Conservation (phyloP, 2,113 vertebrate genomes). For the Pterocles burchelli region DNA sequence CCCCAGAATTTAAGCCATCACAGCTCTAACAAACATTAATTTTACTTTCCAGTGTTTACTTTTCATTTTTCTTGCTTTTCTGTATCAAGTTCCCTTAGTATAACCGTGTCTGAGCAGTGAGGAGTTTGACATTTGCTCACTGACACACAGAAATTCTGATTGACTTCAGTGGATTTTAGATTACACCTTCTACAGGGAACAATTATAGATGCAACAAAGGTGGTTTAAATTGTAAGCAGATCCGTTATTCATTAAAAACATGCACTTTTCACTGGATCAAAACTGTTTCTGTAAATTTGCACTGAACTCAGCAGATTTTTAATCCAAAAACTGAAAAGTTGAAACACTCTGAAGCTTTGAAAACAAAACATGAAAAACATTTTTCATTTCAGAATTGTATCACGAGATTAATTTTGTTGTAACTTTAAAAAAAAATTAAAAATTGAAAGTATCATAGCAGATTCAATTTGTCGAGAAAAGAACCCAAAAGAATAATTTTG, state of each 20-base stretch:
- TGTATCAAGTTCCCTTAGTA: neutral
- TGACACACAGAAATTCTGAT: neutral
- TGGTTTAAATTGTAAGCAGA: neutral
- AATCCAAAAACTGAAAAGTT: neutral
- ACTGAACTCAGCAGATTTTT: neutral
- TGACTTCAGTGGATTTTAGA: neutral
- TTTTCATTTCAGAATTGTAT: neutral
- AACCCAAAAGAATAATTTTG: neutral
- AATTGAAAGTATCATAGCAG: neutral
- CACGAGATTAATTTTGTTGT: neutral
- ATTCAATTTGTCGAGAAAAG: neutral
- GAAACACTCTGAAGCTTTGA: neutral
- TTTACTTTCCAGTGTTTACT: constrained; percentile 6
- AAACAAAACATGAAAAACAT: neutral
- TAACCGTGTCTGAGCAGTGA: neutral
- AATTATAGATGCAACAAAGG: neutral
- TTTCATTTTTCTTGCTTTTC: constrained; percentile 17
- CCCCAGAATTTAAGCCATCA: neutral
- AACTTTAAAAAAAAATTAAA: neutral
- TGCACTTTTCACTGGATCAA: neutral
- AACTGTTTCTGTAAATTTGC: neutral
- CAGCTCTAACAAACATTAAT: constrained; percentile 22
- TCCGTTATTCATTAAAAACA: neutral
- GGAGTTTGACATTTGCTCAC: neutral
- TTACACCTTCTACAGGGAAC: neutral